phyloP scores from a whole-genome alignment of 2,797 vertebrate species.

The Sternotherus odoratus region DNA sequence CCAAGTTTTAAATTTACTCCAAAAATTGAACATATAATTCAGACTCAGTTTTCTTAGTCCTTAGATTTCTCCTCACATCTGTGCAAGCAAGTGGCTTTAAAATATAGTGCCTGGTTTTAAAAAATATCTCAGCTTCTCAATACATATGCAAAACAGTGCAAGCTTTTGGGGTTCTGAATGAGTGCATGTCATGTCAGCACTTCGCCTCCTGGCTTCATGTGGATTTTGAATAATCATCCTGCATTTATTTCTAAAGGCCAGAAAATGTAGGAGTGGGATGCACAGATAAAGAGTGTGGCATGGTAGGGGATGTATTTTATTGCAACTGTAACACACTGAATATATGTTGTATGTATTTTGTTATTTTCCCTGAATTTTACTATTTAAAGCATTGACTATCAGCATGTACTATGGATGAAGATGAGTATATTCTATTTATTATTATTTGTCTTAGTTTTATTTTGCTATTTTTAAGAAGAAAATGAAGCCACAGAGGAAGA shows the following conservation, averaged over 20 bases:
- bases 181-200: not conserved
- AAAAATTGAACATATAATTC: not conserved
- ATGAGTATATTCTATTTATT: not conserved
- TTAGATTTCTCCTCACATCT: not conserved
- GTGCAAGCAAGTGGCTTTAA: not conserved
- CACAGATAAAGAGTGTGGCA: not conserved
- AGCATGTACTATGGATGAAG: not conserved
- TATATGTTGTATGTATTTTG: not conserved
- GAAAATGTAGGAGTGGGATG: fast-evolving
- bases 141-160: not conserved
- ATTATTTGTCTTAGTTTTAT: constrained; percentile 11
- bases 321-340: fast-evolving
- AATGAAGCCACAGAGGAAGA: constrained; percentile 23
- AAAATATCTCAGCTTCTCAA: no score
- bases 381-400: not conserved
- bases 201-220: fast-evolving
- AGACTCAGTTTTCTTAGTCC: not conserved
- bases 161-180: not conserved
- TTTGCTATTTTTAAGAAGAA: not conserved
- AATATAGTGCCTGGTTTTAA: not conserved
- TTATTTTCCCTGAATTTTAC: not conserved
- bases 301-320: fast-evolving
- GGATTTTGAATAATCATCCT: fast-evolving
- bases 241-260: fast-evolving
- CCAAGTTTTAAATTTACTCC: not conserved